phyloP scores from a whole-genome alignment of 2,113 vertebrate species.

The Rafetus swinhoei region DNA sequence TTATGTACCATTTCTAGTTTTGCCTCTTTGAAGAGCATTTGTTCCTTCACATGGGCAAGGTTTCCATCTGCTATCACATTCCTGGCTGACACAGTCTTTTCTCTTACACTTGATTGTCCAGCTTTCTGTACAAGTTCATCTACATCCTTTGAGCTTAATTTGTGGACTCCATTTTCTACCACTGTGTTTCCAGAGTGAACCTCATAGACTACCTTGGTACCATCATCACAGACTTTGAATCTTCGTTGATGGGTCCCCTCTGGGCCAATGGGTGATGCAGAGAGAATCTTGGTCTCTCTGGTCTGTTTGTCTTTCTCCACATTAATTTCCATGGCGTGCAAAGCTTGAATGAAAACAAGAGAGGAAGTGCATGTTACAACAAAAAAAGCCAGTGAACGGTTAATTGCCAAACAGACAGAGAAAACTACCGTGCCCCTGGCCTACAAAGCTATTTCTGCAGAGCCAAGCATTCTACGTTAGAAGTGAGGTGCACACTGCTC shows the following conservation, averaged over 20 bases:
- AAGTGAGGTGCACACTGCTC: constrained; percentile 19
- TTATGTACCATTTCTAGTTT: constrained; percentile 89
- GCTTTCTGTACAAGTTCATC: constrained; percentile 92
- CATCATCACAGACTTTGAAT: constrained; percentile 95
- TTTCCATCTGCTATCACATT: constrained; percentile 79
- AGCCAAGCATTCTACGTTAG: constrained; percentile 69
- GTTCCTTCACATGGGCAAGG: constrained; percentile 79
- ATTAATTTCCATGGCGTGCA: constrained; percentile 99
- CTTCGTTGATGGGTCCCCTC: constrained; percentile 90
- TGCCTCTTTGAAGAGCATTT: constrained; percentile 85
- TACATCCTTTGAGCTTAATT: constrained; percentile 90
- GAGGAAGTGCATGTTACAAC: constrained; percentile 90
- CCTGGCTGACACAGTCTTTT: constrained; percentile 80
- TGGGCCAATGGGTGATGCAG: constrained; percentile 88
- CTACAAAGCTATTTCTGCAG: constrained; percentile 60
- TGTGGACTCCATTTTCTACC: constrained; percentile 93
- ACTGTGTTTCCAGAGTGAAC: constrained; percentile 89
- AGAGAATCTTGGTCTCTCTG: constrained; percentile 95
- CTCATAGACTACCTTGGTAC: constrained; percentile 95
- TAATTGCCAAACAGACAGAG: constrained; percentile 89
- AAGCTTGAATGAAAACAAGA: constrained; percentile 91
- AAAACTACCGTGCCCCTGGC: constrained; percentile 69
- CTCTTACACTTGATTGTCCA: constrained; percentile 83
- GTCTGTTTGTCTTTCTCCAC: constrained; percentile 96
- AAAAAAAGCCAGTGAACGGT: constrained; percentile 90